A percentile compares a stretch with the other conserved stretches of the same genome.
phyloP scores from a whole-genome alignment of 2,113 vertebrate species.

The Cyanoramphus novaezelandiae region DNA sequence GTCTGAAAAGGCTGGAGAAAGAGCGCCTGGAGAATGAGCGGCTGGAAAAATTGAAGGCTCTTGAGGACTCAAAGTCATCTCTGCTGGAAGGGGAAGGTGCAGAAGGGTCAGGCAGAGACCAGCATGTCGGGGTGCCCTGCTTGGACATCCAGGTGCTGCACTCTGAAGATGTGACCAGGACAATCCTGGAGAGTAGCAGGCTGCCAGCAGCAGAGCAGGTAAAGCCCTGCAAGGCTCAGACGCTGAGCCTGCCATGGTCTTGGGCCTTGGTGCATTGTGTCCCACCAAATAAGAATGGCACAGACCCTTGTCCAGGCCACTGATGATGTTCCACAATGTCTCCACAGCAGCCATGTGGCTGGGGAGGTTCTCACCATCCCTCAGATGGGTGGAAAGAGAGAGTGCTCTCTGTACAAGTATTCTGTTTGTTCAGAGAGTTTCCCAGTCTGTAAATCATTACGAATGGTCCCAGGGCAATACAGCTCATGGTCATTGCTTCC shows the following conservation, averaged over 20 bases:
- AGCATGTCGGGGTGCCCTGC: slow-evolving; percentile 68
- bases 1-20: slow-evolving; percentile 64
- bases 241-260: not conserved
- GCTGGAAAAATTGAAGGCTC: slow-evolving; percentile 41
- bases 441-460: not conserved
- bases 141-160: slow-evolving; percentile 71
- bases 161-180: not conserved
- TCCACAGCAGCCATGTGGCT: not conserved
- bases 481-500: not conserved
- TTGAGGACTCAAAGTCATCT: slow-evolving; percentile 27
- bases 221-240: not conserved
- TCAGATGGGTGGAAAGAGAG: not conserved
- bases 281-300: not conserved
- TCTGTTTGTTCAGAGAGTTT: not conserved
- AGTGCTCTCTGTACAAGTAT: not conserved
- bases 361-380: not conserved
- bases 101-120: not conserved
- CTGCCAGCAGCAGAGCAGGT: slow-evolving; percentile 81
- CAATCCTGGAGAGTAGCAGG: slow-evolving; percentile 61
- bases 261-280: not conserved
- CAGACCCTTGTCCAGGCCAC: not conserved
- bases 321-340: not conserved
- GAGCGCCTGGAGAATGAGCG: slow-evolving; percentile 48
- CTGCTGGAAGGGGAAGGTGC: not conserved
- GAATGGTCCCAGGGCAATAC: not conserved